Conservation (phyloP, 2,113 vertebrate species). For the Sterna hirundo region DNA sequence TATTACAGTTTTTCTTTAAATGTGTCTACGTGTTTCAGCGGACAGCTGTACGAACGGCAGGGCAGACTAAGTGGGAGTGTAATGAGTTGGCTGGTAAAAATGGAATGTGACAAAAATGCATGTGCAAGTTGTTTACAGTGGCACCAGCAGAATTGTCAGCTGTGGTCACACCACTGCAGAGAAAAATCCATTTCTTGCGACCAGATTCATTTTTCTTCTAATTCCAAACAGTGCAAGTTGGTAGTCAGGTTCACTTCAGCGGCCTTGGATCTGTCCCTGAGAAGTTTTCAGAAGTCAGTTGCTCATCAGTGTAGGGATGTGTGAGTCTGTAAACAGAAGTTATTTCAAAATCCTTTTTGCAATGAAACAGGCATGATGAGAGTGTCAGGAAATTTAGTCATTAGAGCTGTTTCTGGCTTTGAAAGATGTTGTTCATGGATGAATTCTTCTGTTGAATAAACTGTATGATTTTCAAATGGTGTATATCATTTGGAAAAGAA, state of each 20-base stretch:
- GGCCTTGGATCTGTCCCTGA: neutral
- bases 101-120: slow-evolving; percentile 41
- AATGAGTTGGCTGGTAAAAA: slow-evolving; percentile 20
- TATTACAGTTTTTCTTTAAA: neutral
- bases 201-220: neutral
- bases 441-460: neutral
- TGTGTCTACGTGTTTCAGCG: neutral
- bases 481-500: neutral
- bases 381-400: neutral
- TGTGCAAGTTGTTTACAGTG: slow-evolving; percentile 10
- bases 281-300: neutral
- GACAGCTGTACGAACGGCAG: neutral
- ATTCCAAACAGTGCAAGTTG: neutral
- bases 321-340: neutral
- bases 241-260: neutral
- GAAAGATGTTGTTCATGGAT: neutral
- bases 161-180: neutral
- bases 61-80: slow-evolving; percentile 27
- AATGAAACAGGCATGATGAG: neutral
- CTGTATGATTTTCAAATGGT: neutral
- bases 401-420: neutral
- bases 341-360: neutral
- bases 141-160: neutral
- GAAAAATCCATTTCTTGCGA: neutral
- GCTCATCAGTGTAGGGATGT: neutral